Evolutionary conservation across 2,888 invertebrate genomes (phyloP), one percentile per base, ranked within the genome.

Genomic region (Gisinianus flammeolus): DNA sequence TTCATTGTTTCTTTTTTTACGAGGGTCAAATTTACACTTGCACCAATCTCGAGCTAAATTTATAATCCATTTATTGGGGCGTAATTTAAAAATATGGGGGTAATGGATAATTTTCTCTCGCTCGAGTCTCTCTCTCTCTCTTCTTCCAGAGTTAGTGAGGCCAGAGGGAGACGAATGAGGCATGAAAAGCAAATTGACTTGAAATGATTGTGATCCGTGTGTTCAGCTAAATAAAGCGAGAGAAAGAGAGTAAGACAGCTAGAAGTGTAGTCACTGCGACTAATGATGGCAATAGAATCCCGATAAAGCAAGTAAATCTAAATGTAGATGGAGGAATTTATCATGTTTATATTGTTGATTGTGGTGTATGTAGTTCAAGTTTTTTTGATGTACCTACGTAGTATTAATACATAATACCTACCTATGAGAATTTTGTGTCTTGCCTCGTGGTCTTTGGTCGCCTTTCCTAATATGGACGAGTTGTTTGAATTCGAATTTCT

Each of bases 1-100:
- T 33, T 67, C 33, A 67, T 67, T 67, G 22, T 67, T 22, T 33
- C 22, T 66, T 24, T 58, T n/a, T 67, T 67, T 67, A 67, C 33
- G 67, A 30, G 31, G 30, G 30, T 67, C 67, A 31, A 33, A 67
- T 67, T 67, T 67, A 67, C 67, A 67, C 67, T 67, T 67, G 67
- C n/a, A 19, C 67, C 33, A 67, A 72, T 72, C 72, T 58, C 31
- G 72, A 33, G 67, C 30, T 31, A 31, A 58, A 72, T 72, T 72
- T 72, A 72, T 72, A 72, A 72, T 58, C 72, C 72, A 58, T 72
- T 72, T 72, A 72, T 72, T 58, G 56, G 58, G 72, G 58, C 22
- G 31, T 56, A 58, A 72, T 58, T 56, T 54, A 56, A 22, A 58
- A 24, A 24, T 8, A 58, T 44, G 58, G 19, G 22, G 24, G 54